Evolutionary conservation across 2,888 invertebrate genomes (phyloP), one percentile per base, ranked within the genome.

Genomic region (Rhyacophila evoluta): DNA sequence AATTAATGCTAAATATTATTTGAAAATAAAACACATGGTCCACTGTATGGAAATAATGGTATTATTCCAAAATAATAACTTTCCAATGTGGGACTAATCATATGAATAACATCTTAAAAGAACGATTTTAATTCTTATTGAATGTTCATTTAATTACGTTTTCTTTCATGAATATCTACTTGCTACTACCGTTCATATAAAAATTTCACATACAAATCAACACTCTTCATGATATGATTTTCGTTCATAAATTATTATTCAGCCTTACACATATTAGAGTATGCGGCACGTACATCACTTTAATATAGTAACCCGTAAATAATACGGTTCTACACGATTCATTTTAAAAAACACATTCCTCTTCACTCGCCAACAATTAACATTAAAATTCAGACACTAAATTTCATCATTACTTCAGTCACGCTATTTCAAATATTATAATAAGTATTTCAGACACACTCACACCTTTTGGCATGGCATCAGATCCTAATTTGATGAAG

Each of bases 301-400:
- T 25, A 19, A 25, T 19, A 55, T 55, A 55, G 25, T 55, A 25
- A 55, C 55, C 55, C 55, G 55, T 55, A 55, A 55, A 55, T 25
- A 55, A 25, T 55, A 55, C 55, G 55, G 55, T 55, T 55, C 55
- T 55, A 55, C 55, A 25, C 29, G 29, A 19, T 25, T 55, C 55
- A 55, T 55, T n/a, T n/a, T 25, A 55, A 55, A 55, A 55, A 55
- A 55, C 55, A 55, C 55, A 55, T 55, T 55, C 55, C 19, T 55
- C 55, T n/a, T 19, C 55, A 25, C 5, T 55, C 25, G 10, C 15
- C 55, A 55, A 55, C 10, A 19, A 55, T 25, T 25, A 25, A 55
- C 8, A 55, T 55, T 55, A 19, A 55, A 19, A 55, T 19, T 19
- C 19, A 19, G 55, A 55, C 25, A 19, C 8, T 19, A 10, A 12